phyloP scores from a whole-genome alignment of 2,797 vertebrate genomes.

The Danio albolineatus region DNA sequence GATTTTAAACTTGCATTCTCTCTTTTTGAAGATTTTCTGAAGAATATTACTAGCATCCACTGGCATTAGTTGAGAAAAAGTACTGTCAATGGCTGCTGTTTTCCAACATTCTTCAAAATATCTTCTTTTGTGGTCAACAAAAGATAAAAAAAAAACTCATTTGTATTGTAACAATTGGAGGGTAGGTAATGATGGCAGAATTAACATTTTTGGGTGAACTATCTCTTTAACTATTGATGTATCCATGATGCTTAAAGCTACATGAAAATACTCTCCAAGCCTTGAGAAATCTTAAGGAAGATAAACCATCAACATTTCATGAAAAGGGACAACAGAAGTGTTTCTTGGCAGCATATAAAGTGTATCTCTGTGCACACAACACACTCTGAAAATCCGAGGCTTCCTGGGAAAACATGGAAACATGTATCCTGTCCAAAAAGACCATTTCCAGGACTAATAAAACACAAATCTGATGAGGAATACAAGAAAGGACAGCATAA shows the following conservation, averaged over 20 bases:
- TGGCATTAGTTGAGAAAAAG: too few species aligned
- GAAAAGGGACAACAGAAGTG: neutral
- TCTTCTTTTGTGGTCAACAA: too few species aligned
- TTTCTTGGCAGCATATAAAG: constrained; percentile 3
- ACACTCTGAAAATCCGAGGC: neutral
- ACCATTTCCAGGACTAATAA: neutral
- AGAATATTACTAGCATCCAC: too few species aligned
- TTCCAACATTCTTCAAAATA: too few species aligned
- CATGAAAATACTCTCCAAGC: constrained; percentile 16
- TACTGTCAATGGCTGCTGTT: too few species aligned
- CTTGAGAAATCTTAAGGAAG: neutral
- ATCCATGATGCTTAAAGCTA: neutral
- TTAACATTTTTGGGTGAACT: too few species aligned
- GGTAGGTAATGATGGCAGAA: neutral
- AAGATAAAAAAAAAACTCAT: too few species aligned
- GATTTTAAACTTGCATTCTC: too few species aligned
- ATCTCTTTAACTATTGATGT: constrained; percentile 4
- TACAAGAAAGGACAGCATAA: neutral
- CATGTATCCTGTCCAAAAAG: neutral
- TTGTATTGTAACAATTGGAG: too few species aligned
- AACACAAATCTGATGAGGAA: neutral
- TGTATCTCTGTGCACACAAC: neutral
- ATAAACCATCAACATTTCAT: constrained; percentile 27
- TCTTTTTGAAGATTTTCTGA: too few species aligned
- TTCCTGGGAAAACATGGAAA: neutral